Base-by-base conservation (phyloP, 1,140 invertebrate species). In the Centruroides vittatus region DNA sequence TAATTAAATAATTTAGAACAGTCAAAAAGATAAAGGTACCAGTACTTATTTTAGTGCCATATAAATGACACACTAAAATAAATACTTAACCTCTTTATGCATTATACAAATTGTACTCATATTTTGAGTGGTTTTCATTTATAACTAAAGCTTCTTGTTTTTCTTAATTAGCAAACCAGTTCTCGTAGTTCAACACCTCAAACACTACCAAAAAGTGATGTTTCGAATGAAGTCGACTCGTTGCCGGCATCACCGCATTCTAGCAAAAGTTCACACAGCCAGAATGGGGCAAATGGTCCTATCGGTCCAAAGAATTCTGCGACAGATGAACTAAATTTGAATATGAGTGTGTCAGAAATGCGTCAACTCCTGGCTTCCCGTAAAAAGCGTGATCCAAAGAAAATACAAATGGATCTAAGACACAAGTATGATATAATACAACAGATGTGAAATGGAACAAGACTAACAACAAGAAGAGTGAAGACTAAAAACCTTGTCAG, bases 351-450 rank as follows among this genome's bases (percentile, higher is more conserved):
- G 13, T 87, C 88, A 49, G 88, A 93, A 73, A 81, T 93, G 76
- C 78, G 89, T 35, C 87, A 86, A n/a, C 82, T 86, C 65, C 74
- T 93, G 57, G 85, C 87, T 9, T 81, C 83, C 46, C 85, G 83
- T 69, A 91, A 90, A 73, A 90, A 89, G 73, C 83, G 85, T 71
- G 88, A 93, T 71, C 87, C 88, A 4, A 92, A 91, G 73, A 90
- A 88, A 72, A 86, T 89, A 67, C 81, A 82, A 35, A 84, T 93
- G 73, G 88, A 90, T 75, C 84, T 92, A 69, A 86, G 86, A 73
- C 86, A 89, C 78, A 93, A 93, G 77, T 90, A 89, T 71, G 88
- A 92, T 71, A 92, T 93, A 70, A 86, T 93, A 64, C 88, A 93
- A 73, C 89, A 91, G 76, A 79, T 89, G 67, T 89, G 62, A 55